These are phyloP conservation scores for Tetrao urogallus DNA, from an alignment of 2,113 vertebrate species.

Conservation along the genomic window DNA sequence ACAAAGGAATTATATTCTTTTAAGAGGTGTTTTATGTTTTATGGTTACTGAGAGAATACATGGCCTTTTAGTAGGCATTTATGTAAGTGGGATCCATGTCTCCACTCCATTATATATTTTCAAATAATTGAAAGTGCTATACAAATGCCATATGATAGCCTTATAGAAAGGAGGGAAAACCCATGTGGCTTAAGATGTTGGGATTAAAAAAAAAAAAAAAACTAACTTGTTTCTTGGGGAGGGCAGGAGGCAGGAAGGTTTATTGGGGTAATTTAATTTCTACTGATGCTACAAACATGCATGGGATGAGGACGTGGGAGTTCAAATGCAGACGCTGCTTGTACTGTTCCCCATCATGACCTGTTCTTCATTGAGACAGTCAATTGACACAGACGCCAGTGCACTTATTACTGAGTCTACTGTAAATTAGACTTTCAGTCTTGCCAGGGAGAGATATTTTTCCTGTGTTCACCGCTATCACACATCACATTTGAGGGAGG, in stretches of 20 bases:
- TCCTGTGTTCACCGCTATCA: slow-evolving; percentile 76
- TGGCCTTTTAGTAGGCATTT: slow-evolving; percentile 74
- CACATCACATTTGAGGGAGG: slow-evolving; percentile 57
- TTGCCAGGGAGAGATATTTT: slow-evolving; percentile 75
- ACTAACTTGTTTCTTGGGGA: neutral
- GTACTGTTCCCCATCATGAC: slow-evolving; percentile 56
- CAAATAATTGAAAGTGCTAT: slow-evolving; percentile 70
- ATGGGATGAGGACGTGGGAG: slow-evolving; percentile 39
- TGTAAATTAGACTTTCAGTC: slow-evolving; percentile 74
- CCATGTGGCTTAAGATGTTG: slow-evolving; percentile 41
- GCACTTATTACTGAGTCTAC: slow-evolving; percentile 79
- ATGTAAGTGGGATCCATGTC: slow-evolving; percentile 67
- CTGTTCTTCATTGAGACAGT: slow-evolving; percentile 76
- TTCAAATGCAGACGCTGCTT: slow-evolving; percentile 29
- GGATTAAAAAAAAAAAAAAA: neutral
- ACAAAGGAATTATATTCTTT: slow-evolving; percentile 78
- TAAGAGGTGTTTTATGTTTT: slow-evolving; percentile 83
- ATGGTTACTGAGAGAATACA: slow-evolving; percentile 75
- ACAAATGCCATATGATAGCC: slow-evolving; percentile 54
- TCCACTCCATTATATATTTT: slow-evolving; percentile 73
- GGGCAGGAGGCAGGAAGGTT: slow-evolving; percentile 53
- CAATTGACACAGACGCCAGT: slow-evolving; percentile 78
- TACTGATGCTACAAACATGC: slow-evolving; percentile 44
- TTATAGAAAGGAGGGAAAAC: slow-evolving; percentile 46
- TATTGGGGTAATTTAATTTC: slow-evolving; percentile 62